Base-by-base conservation (phyloP, 2,888 invertebrate genomes). In the Hyposoter dolosus region DNA sequence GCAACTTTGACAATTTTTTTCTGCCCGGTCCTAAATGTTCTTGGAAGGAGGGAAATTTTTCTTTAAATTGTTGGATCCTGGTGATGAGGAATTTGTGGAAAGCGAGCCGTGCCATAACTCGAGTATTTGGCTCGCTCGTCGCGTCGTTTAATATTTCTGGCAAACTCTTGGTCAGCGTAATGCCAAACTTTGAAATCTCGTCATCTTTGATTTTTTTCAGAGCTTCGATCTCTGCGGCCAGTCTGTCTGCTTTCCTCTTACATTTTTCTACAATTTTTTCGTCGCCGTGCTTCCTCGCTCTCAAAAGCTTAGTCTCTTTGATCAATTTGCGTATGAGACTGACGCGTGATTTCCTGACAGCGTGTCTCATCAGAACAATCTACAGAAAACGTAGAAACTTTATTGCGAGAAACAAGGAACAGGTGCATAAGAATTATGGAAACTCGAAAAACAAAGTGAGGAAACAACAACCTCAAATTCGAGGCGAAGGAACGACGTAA, bases 131-230 rank as follows among this genome's bases (percentile, higher is more conserved):
- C 56, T 90, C 85, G 0, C 88, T 80, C 0, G 71, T 82, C n/a
- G 69, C 17, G 83, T 92, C 89, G 12, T 88, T 83, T 40, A 92
- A 85, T 68, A 92, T 86, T 23, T 91, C 87, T 17, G 88, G 74
- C n/a, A 91, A 65, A 1, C 76, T 81, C 68, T 88, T 88, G 0
- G 71, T 85, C 82, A 91, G 90, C 4, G 75, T 79, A 4, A 94
- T 89, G 0, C 90, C 91, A 85, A 91, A 93, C 88, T 89, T 92
- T 0, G 92, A 89, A 45, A 93, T 89, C 3, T 92, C 92, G 72
- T 94, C 93, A 0, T 93, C 91, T 72, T 92, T 91, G 0, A 93
- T 82, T n/a, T 81, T 89, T 74, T 94, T 94, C 0, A 92, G 45
- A 0, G 91, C 89, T 0, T 88, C 53, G 0, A 94, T 88, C 83